Evolutionary conservation across 2,113 vertebrate genomes (phyloP).

Genomic region (Calidris pugnax): DNA sequence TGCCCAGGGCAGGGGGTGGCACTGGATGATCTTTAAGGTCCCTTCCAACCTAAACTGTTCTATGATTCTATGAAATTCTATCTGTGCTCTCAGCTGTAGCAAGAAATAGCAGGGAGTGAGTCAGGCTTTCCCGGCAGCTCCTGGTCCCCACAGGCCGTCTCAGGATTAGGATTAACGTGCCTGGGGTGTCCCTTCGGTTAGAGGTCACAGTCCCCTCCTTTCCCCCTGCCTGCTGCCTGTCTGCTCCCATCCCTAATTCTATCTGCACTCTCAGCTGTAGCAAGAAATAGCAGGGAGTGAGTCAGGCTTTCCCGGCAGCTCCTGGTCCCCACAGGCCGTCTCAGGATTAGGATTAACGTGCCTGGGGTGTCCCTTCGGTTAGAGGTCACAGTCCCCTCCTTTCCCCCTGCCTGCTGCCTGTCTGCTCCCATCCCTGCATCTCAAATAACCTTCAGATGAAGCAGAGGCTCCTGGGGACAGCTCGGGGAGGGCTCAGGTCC

Average conservation of each 20-base stretch:
- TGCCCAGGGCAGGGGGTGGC: no score
- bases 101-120: not conserved
- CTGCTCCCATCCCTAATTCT: not conserved
- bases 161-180: not conserved
- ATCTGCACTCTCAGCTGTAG: not conserved
- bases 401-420: not conserved
- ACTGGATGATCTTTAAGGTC: no score
- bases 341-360: not conserved
- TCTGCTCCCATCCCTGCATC: not conserved
- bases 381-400: not conserved
- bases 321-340: rapidly evolving
- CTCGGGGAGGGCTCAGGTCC: not conserved
- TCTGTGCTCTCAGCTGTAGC: not conserved
- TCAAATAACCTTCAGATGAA: not conserved
- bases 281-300: not conserved
- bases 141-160: rapidly evolving
- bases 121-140: not conserved
- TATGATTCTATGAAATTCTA: no score
- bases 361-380: not conserved
- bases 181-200: not conserved
- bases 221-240: not conserved
- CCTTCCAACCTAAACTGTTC: no score
- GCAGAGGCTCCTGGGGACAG: not conserved
- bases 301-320: not conserved
- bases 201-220: not conserved